Conservation (phyloP, 2,113 vertebrate genomes). For the Ginglymostoma cirratum region DNA sequence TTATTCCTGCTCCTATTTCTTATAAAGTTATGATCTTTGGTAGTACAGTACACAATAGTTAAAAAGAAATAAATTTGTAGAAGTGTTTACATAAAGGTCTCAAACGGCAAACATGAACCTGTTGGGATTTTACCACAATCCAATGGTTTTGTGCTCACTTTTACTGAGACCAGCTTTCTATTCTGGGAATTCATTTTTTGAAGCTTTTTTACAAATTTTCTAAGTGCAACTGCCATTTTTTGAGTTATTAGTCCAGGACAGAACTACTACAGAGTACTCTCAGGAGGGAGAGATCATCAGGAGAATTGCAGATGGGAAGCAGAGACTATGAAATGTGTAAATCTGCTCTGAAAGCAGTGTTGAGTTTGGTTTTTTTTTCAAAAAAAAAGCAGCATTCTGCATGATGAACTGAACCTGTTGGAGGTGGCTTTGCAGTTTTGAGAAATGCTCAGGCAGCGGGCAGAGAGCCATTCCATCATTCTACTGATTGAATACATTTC, state of each 20-base stretch:
- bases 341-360: background rate
- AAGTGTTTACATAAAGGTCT: background rate
- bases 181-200: background rate
- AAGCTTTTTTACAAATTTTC: background rate
- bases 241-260: constrained; percentile 18
- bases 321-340: background rate
- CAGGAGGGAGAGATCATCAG: background rate
- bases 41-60: background rate
- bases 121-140: background rate
- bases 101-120: background rate
- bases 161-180: background rate
- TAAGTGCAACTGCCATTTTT: background rate
- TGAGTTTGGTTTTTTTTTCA: background rate
- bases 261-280: background rate
- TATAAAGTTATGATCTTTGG: background rate
- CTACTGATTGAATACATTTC: background rate
- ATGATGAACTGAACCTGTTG: background rate
- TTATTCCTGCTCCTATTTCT: background rate
- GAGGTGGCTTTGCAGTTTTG: background rate
- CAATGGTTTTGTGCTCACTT: no score
- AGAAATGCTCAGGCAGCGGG: background rate
- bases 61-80: background rate
- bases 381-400: background rate
- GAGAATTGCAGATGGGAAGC: background rate
- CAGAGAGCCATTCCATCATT: background rate